These are phyloP conservation scores for Abrostola tripartita DNA, from an alignment of 2,888 invertebrate genomes.

Conservation along the genomic window DNA sequence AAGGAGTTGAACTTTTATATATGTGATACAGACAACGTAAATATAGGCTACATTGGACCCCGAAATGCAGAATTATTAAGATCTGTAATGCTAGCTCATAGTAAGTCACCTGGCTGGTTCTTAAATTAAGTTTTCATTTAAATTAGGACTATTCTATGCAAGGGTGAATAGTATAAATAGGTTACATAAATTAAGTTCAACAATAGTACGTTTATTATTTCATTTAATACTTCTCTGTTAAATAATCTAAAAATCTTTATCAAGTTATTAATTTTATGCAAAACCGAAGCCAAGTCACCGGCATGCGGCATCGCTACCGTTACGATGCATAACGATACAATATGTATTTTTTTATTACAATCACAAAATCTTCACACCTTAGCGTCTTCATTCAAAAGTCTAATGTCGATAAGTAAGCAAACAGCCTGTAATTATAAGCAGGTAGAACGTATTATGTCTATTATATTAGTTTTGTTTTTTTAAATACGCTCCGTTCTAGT, in stretches of 20 bases:
- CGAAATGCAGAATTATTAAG: no score
- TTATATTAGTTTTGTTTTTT: conserved; percentile 26
- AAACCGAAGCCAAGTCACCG: neutral
- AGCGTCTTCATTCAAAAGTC: conserved; percentile 21
- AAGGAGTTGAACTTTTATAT: no score
- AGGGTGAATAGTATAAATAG: no score
- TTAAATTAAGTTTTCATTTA: no score
- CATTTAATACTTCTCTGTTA: no score
- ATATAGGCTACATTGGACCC: no score
- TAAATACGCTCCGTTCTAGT: conserved; percentile 24
- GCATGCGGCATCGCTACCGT: neutral
- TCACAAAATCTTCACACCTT: conserved; percentile 15
- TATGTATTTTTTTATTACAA: neutral
- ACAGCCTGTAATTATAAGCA: conserved; percentile 10
- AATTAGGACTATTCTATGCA: no score
- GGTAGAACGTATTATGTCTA: conserved; percentile 2
- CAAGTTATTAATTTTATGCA: neutral
- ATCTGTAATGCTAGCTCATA: no score
- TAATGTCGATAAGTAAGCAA: conserved; percentile 15
- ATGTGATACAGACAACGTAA: no score
- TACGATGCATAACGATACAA: conserved; percentile 7
- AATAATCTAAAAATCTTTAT: neutral
- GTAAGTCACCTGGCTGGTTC: no score
- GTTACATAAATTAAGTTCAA: no score
- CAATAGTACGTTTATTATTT: no score